Percentiles rank a stretch among this genome's conserved stretches.
Conservation (phyloP, 2,797 vertebrate species). For the Girardinus metallicus region DNA sequence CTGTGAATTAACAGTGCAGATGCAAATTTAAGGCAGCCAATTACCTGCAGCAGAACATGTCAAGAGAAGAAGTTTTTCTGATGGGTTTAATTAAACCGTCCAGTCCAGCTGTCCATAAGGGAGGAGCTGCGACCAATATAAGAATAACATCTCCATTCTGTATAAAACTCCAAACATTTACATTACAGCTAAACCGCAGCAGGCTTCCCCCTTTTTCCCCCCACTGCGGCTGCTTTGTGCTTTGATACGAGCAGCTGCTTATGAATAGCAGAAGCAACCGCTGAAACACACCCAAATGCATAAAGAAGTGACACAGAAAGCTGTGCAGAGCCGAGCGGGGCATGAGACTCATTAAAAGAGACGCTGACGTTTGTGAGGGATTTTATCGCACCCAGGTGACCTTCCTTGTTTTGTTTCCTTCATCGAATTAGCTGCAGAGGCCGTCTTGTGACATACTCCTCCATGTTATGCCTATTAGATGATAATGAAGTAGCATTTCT, state of each 20-base stretch:
- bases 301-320: constrained; percentile 56
- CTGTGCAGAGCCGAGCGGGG: constrained; percentile 34
- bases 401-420: constrained; percentile 52
- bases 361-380: constrained; percentile 38
- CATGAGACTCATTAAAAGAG: constrained; percentile 46
- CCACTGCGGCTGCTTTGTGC: constrained; percentile 73
- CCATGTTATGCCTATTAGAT: constrained; percentile 37
- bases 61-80: background rate
- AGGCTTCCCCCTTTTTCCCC: constrained; percentile 52
- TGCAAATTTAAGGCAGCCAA: background rate
- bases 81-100: constrained; percentile 68
- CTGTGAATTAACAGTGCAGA: background rate
- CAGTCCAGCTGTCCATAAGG: constrained; percentile 77
- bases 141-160: constrained; percentile 79
- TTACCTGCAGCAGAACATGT: constrained; percentile 7
- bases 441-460: constrained; percentile 45
- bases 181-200: constrained; percentile 77
- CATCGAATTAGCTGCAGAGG: constrained; percentile 48
- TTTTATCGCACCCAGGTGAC: constrained; percentile 44
- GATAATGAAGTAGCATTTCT: constrained; percentile 39
- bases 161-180: constrained; percentile 84
- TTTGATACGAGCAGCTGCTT: constrained; percentile 73
- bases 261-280: constrained; percentile 74
- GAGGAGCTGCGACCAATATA: constrained; percentile 75
- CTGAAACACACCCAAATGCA: constrained; percentile 77